phyloP scores from a whole-genome alignment of 2,797 vertebrate genomes.

The Enoplosus armatus region DNA sequence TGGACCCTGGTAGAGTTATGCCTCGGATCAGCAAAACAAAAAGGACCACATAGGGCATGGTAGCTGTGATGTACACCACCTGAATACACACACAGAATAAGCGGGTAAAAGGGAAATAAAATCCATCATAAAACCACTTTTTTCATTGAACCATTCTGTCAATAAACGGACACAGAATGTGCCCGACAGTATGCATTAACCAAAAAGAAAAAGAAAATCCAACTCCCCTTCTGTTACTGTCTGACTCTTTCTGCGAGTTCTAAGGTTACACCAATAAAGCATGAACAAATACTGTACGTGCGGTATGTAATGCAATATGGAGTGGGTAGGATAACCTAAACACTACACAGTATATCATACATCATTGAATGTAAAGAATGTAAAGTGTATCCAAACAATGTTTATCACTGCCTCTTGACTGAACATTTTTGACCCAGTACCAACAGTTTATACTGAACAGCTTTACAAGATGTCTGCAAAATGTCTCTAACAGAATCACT shows the following conservation, averaged over 20 bases:
- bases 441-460: background rate
- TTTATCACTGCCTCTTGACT: slow-evolving; percentile 3
- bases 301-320: background rate
- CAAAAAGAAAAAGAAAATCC: background rate
- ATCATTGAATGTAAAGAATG: background rate
- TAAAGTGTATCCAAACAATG: background rate
- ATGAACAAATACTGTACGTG: background rate
- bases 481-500: background rate
- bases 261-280: background rate
- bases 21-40: slow-evolving; percentile 95
- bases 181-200: too few species aligned
- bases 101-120: background rate
- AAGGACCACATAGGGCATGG: slow-evolving; percentile 96
- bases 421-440: background rate
- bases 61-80: slow-evolving; percentile 99
- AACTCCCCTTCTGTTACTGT: background rate
- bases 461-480: background rate
- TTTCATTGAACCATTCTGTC: background rate
- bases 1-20: slow-evolving; percentile 94
- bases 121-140: background rate
- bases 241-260: background rate
- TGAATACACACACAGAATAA: slow-evolving; percentile 64
- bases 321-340: background rate
- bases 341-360: background rate
- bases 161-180: background rate